Percentiles rank a stretch among this genome's conserved stretches.
phyloP scores from a whole-genome alignment of 2,113 vertebrate species.

The Geococcyx californianus region DNA sequence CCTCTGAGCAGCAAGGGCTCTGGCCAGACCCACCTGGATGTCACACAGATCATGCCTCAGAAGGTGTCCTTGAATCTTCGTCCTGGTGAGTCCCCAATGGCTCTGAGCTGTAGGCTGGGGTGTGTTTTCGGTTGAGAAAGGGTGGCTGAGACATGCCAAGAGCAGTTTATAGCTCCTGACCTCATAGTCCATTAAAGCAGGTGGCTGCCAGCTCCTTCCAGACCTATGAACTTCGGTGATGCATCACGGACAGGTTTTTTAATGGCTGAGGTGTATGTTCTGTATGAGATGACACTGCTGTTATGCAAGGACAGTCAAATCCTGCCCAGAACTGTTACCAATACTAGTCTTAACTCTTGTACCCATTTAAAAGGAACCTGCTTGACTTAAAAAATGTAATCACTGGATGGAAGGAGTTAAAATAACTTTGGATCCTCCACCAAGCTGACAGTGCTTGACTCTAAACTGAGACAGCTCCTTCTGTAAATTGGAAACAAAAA shows the following conservation, averaged over 20 bases:
- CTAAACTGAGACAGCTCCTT: slow-evolving; percentile 12
- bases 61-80: slow-evolving; percentile 85
- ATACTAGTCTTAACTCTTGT: background rate
- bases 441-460: background rate
- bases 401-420: slow-evolving; percentile 16
- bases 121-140: background rate
- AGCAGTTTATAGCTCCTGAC: fast-evolving
- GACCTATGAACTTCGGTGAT: background rate
- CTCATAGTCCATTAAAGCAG: background rate
- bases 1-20: slow-evolving; percentile 89
- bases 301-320: background rate
- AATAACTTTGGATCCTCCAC: background rate
- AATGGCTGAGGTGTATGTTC: background rate
- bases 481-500: slow-evolving; percentile 35
- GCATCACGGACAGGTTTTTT: background rate
- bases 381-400: background rate
- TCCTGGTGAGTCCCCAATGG: slow-evolving; percentile 78
- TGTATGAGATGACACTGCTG: background rate
- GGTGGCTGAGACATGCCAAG: background rate
- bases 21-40: slow-evolving; percentile 70
- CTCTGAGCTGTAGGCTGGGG: background rate
- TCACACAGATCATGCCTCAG: slow-evolving; percentile 92
- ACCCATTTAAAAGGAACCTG: background rate
- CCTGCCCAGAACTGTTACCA: background rate
- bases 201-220: background rate